These are phyloP conservation scores for Pteruthius melanotis DNA, from an alignment of 2,113 vertebrate genomes.

Conservation along the genomic window DNA sequence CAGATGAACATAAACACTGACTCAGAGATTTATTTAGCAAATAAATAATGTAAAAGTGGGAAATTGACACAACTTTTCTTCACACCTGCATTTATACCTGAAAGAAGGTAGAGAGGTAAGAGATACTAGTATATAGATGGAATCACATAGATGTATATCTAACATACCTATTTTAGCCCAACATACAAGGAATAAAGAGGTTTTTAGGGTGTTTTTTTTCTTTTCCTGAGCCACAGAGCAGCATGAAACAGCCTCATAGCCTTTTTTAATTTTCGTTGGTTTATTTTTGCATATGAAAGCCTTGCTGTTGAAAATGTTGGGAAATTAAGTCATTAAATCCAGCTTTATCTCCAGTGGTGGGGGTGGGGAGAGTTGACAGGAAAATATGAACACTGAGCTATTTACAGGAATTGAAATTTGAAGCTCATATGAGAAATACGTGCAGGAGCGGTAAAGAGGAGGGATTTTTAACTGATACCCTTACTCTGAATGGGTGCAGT, in stretches of 20 bases:
- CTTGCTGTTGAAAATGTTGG: background rate
- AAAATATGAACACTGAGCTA: background rate
- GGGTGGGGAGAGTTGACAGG: background rate
- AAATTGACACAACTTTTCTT: background rate
- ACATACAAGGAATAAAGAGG: background rate
- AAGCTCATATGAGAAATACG: background rate
- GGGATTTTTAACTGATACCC: background rate
- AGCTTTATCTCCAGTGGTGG: background rate
- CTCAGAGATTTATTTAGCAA: background rate
- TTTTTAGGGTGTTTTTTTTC: background rate
- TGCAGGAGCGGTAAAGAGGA: background rate
- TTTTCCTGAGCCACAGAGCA: background rate
- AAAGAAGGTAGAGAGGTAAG: background rate
- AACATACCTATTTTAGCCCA: background rate
- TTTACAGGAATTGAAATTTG: slow-evolving; percentile 34
- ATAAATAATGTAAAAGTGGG: background rate
- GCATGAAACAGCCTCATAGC: fast-evolving
- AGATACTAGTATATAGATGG: background rate
- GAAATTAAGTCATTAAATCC: background rate
- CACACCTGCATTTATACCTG: background rate
- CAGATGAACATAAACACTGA: background rate
- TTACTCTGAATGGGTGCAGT: background rate
- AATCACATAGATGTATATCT: fast-evolving
- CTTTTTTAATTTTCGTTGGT: background rate
- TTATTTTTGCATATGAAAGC: background rate